phyloP scores from a whole-genome alignment of 2,888 invertebrate genomes.

The Gonocerus acuteangulatus region DNA sequence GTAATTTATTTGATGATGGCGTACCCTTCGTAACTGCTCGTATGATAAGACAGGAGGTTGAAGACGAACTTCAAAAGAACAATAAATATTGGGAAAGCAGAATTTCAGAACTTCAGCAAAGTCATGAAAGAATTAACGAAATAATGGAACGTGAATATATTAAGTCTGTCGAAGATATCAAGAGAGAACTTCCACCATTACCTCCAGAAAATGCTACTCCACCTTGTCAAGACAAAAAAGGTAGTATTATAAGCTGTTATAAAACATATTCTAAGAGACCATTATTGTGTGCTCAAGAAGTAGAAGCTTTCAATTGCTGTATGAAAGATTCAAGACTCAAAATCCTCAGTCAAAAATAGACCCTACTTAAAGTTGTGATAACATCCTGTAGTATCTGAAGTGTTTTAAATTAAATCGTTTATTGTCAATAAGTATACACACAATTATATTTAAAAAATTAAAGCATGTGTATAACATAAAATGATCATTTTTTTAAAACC shows the following conservation, averaged over 20 bases:
- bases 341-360: constrained; percentile 14
- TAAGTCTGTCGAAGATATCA: constrained; percentile 48
- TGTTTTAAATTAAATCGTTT: too few relatives aligned
- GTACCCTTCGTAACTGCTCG: constrained; percentile 41
- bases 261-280: constrained; percentile 52
- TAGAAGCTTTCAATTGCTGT: constrained; percentile 54
- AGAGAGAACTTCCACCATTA: constrained; percentile 37
- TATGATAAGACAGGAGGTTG: constrained; percentile 49
- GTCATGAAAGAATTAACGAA: constrained; percentile 50
- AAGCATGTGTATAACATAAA: too few relatives aligned
- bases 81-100: constrained; percentile 55
- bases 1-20: constrained; percentile 14
- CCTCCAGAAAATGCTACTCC: constrained; percentile 40
- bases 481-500: too few relatives aligned
- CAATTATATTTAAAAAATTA: too few relatives aligned
- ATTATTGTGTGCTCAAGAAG: constrained; percentile 53
- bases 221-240: constrained; percentile 51
- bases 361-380: neutral
- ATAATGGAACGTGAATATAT: constrained; percentile 53
- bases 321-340: constrained; percentile 41
- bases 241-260: constrained; percentile 54
- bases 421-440: too few relatives aligned
- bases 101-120: constrained; percentile 49
- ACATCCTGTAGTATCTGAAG: neutral
- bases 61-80: constrained; percentile 52